A percentile compares a stretch with the other conserved stretches of the same genome.
phyloP scores from a whole-genome alignment of 2,113 vertebrate species.

The Otocyon megalotis region DNA sequence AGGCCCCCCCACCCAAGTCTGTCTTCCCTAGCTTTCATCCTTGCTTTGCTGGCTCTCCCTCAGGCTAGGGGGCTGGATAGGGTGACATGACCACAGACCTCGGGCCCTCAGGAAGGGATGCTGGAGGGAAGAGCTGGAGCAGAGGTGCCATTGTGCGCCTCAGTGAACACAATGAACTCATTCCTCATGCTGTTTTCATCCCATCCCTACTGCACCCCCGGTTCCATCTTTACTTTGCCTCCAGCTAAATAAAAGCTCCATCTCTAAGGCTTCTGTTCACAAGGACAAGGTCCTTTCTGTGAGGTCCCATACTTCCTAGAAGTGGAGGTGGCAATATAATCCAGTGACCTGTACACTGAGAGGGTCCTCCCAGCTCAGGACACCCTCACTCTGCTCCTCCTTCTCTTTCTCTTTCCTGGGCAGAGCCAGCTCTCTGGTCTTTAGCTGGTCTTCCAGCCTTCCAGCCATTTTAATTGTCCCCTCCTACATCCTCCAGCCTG shows the following conservation, averaged over 20 bases:
- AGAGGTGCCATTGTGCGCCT: background rate
- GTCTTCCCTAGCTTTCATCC: background rate
- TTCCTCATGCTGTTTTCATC: background rate
- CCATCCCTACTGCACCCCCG: rapidly evolving
- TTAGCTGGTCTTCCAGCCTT: background rate
- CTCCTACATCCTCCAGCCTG: background rate
- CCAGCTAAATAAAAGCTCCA: background rate
- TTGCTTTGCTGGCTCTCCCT: background rate
- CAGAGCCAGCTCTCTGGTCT: background rate
- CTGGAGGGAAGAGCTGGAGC: background rate
- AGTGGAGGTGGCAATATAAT: background rate
- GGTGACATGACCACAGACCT: background rate
- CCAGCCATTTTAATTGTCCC: background rate
- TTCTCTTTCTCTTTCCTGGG: background rate
- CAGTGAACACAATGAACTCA: background rate
- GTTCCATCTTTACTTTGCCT: background rate
- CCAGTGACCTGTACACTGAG: background rate
- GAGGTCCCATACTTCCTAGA: background rate
- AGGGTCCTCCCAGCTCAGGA: background rate
- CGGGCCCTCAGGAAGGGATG: background rate
- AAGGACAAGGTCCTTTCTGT: background rate
- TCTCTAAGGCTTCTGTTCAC: background rate
- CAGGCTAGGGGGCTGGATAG: background rate
- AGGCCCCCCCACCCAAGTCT: background rate
- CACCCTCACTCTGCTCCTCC: background rate